Evolutionary conservation across 2,113 vertebrate species (phyloP), one percentile per base, ranked within the genome.

Genomic region (Hemiprocne comata): DNA sequence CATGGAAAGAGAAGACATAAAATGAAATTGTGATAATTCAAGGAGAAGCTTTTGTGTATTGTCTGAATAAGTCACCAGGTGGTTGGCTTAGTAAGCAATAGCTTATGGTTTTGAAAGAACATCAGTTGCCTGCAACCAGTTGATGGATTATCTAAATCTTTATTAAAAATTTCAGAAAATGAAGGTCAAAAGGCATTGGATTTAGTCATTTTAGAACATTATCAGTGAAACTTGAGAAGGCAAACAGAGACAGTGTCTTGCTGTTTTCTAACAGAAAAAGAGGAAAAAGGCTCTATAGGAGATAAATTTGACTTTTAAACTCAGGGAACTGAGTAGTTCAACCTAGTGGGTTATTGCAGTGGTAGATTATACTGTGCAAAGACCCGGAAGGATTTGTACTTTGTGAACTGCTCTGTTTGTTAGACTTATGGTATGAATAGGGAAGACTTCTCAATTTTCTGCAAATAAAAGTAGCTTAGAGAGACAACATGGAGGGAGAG

Each of bases 21-120:
- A 17, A 1, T 10, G 51, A 55, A 8, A 9, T 31, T 3, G 24
- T 40, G 16, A 18, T 46, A 0, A 13, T 82, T 42, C 13, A n/a
- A 74, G 60, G 11, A 51, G 54, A 3, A 40, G 19, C 4, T 82
- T 36, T 88, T 38, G 3, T 61, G 40, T 70, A 61, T 28, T 51
- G 11, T 20, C 38, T 82, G 40, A 74, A 46, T 61, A 74, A 51
- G 33, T 17, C 38, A 36, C 50, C 38, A 21, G 33, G 25, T 26
- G 26, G 31, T 23, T 42, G 34, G 9, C 11, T 74, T 15, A 36
- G 17, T 17, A 25, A 85, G 23, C 7, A 34, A 44, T 51, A 88
- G 6, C 7, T 53, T 17, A 1, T 28, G 23, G 10, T 20, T 57
- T 9, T 42, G 20, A 29, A 54, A 62, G 71, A 74, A 0, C 50